Base-by-base conservation (phyloP, 2,888 invertebrate species). In the Phaedon cochleariae region DNA sequence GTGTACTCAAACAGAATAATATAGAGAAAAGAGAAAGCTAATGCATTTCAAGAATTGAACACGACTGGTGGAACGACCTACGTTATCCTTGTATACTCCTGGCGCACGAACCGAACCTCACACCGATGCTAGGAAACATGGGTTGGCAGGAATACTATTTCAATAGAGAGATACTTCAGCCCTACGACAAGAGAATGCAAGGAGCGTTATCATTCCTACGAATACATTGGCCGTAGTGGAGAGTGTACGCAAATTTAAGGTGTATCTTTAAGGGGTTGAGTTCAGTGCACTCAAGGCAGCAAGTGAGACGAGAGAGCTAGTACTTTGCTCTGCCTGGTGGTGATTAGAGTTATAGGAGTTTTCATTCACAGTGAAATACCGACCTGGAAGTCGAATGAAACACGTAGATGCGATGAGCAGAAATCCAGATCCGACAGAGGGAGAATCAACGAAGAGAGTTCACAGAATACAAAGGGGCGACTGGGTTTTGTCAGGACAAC, bases 191-290 rank as follows among this genome's bases (percentile, higher is more conserved):
- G 4, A 12, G 22, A 12, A 1, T 4, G 10, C 20, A 17, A 51
- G 7, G 17, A 22, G n/a, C 12, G 17, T 3, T 51, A 51, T 15
- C 49, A 51, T 17, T 77, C 77, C 0, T 79, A 78, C 22, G 51
- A 51, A 51, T 1, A 51, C 51, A n/a, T 12, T 51, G 7, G 51
- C 26, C 7, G 21, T 51, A 17, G 51, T 51, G 21, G 51, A 51
- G 15, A 26, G 26, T 7, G 12, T 51, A 1, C 63, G 73, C 15
- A 76, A 79, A 59, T 82, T 81, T 64, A 68, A 79, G 10, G 72
- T 72, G 0, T 82, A 81, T 63, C 49, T 82, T 0, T 64, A 77
- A 4, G 78, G 77, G 1, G 69, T 73, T 3, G 15, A 53, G 1
- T 82, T 82, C 59, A 29, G 6, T 26, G 51, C 26, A n/a, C 26